Percentiles rank a stretch among this genome's conserved stretches.
These are phyloP conservation scores for Orthonyx spaldingii DNA, from an alignment of 2,113 vertebrate species.

Conservation along the genomic window DNA sequence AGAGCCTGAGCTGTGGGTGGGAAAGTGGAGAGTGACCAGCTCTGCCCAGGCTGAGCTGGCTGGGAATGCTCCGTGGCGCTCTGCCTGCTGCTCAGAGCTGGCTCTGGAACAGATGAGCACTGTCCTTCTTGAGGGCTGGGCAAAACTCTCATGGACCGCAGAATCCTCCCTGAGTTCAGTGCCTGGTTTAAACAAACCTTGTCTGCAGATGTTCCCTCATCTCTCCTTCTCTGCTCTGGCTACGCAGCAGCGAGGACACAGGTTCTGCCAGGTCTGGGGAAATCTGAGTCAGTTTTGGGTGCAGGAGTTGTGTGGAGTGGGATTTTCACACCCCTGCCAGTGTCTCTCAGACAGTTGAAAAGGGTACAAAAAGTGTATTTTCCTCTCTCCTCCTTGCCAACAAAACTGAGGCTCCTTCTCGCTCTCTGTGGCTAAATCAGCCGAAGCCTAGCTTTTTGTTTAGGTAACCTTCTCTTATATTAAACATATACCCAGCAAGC, in stretches of 20 bases:
- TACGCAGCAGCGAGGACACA: accelerated
- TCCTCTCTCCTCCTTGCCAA: neutral
- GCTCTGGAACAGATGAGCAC: neutral
- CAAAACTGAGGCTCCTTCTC: neutral
- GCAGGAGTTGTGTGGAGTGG: neutral
- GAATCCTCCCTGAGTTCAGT: neutral
- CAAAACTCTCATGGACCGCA: too few relatives aligned
- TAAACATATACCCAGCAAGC: slow-evolving; percentile 37
- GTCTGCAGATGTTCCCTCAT: neutral
- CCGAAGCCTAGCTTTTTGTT: slow-evolving; percentile 4
- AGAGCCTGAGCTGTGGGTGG: neutral
- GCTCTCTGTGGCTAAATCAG: neutral
- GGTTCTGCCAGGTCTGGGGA: neutral
- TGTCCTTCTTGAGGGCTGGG: accelerated
- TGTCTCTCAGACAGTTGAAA: neutral
- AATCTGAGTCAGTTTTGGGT: neutral
- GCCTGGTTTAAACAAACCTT: neutral
- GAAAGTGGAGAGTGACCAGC: accelerated
- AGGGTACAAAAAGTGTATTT: neutral
- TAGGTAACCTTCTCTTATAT: slow-evolving; percentile 35
- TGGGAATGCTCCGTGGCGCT: neutral
- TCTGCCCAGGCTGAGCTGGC: neutral
- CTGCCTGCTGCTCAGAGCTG: neutral
- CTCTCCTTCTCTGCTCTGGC: neutral
- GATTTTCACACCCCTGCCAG: neutral